A percentile compares a stretch with the other conserved stretches of the same genome.
These are phyloP conservation scores for Papilio elwesi DNA, from an alignment of 2,888 invertebrate species.

Conservation along the genomic window DNA sequence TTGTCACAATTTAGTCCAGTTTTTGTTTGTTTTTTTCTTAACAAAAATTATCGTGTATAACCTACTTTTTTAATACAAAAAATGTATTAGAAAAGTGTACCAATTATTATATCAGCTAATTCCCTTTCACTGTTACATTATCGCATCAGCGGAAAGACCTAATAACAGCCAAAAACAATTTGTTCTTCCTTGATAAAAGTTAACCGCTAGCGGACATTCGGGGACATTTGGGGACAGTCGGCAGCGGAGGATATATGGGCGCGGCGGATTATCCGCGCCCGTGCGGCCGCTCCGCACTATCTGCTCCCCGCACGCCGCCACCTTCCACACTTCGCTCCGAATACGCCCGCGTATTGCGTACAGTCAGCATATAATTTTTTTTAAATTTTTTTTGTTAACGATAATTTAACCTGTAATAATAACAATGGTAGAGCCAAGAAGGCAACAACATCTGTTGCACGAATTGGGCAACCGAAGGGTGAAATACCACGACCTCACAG, in stretches of 20 bases:
- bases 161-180: slow-evolving; percentile 19
- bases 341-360: slow-evolving; percentile 63
- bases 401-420: too few relatives aligned
- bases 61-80: too few relatives aligned
- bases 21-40: too few relatives aligned
- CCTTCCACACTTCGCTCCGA: slow-evolving; percentile 77
- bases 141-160: not conserved
- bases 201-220: not conserved
- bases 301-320: slow-evolving; percentile 77
- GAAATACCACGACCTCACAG: too few relatives aligned
- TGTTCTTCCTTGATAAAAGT: slow-evolving; percentile 18
- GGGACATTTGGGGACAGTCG: slow-evolving; percentile 33
- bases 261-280: slow-evolving; percentile 68
- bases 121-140: too few relatives aligned
- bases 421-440: not conserved
- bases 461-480: too few relatives aligned
- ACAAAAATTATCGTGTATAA: not conserved
- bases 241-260: slow-evolving; percentile 66
- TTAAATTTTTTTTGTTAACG: not conserved
- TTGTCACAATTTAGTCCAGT: too few relatives aligned
- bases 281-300: slow-evolving; percentile 72
- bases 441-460: too few relatives aligned
- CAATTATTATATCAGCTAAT: too few relatives aligned
- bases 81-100: too few relatives aligned
- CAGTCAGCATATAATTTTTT: slow-evolving; percentile 51